Base-by-base conservation (phyloP, 2,888 invertebrate genomes). In the Homarus gammarus region DNA sequence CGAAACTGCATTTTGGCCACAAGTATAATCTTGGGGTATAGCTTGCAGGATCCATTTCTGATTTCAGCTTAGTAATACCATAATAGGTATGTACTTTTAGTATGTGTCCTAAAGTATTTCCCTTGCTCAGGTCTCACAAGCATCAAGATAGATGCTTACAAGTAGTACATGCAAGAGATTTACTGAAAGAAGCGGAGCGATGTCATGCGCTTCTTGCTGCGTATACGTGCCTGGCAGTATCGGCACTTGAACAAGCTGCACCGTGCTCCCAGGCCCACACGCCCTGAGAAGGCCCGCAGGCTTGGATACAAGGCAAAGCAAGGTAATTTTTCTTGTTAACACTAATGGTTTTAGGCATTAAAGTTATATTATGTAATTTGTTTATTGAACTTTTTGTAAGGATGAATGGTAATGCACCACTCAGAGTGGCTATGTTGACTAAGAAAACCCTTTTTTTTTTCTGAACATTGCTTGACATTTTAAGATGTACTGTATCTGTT, bases 131-230 rank as follows among this genome's bases (percentile, higher is more conserved):
- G 64, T 64, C 27, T 12, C 64, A 27, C 64, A n/a, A 5, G 27
- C 64, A 8, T n/a, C 64, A 27, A 64, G 64, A 99, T 99, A 99
- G 99, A 99, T 95, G 99, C 99, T 93, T 99, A 99, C 96, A 98
- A 99, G 95, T n/a, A n/a, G n/a, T 99, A 99, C 95, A 98, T 99
- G 95, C 98, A 99, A 95, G 99, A 99, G 95, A 95, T 99, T 93
- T 99, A 99, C 95, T 97, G 99, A 93, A 99, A 99, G 95, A 99
- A 99, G 95, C 99, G 99, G 95, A 98, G 98, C 94, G 99, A 99
- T 96, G 99, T 99, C 93, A 96, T 99, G 96, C 96, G 99, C 93
- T 99, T 98, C 94, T 95, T 99, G 94, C 96, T 99, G 93, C 97
- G 99, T 94, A 96, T 99, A 92, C 96, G 99, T 93, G 98, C 98